phyloP scores from a whole-genome alignment of 2,888 invertebrate species.

The Eupithecia subfuscata region DNA sequence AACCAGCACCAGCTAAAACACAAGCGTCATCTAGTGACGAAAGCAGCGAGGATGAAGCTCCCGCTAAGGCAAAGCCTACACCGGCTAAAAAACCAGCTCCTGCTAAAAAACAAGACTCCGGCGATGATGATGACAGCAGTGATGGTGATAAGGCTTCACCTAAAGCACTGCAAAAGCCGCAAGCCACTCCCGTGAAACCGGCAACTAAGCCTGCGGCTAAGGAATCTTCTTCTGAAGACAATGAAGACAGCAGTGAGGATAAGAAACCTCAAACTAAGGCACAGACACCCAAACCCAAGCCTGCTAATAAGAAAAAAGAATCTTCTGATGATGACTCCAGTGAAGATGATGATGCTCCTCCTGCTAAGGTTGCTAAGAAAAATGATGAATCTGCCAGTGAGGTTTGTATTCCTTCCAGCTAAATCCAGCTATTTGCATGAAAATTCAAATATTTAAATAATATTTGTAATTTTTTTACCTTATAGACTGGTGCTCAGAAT shows the following conservation, averaged over 20 bases:
- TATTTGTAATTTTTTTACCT: too few relatives aligned
- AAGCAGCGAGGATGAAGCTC: constrained; percentile 61
- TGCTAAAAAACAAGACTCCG: constrained; percentile 60
- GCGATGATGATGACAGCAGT: constrained; percentile 56
- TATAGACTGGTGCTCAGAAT: constrained; percentile 39
- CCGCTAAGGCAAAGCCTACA: constrained; percentile 23
- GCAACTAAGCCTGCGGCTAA: constrained; percentile 45
- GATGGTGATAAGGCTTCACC: constrained; percentile 63
- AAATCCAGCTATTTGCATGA: background rate
- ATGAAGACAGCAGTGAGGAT: constrained; percentile 62
- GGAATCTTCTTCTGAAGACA: constrained; percentile 63
- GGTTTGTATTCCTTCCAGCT: constrained; percentile 22
- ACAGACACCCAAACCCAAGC: constrained; percentile 48
- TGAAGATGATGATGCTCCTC: constrained; percentile 49
- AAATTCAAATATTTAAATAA: background rate
- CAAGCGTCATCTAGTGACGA: constrained; percentile 54
- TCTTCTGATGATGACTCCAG: constrained; percentile 58
- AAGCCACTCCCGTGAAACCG: constrained; percentile 50
- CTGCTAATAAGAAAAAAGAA: constrained; percentile 50
- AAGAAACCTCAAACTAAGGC: constrained; percentile 58
- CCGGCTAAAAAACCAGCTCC: too few relatives aligned
- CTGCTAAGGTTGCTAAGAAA: constrained; percentile 49
- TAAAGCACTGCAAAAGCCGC: constrained; percentile 45
- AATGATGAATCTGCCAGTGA: constrained; percentile 52
- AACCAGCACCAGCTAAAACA: constrained; percentile 53